Percentiles rank a stretch among this genome's conserved stretches.
Conservation (phyloP, 1,140 invertebrate species). For the Drosophila miranda region DNA sequence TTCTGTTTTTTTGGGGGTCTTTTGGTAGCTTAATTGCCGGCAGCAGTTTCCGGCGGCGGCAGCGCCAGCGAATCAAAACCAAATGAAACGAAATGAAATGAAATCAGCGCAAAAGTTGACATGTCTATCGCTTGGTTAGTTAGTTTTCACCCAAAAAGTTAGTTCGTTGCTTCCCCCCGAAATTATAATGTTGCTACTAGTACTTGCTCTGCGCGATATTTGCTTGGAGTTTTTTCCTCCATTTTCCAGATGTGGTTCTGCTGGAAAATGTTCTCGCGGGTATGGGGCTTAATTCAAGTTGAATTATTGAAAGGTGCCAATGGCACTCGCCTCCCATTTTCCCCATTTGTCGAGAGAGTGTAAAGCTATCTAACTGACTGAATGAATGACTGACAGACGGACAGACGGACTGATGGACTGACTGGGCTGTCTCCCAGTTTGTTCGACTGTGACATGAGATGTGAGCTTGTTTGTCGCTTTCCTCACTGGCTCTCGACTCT, state of each 20-base stretch:
- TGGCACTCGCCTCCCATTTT: constrained; percentile 32
- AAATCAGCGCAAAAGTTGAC: constrained; percentile 71
- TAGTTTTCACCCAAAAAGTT: constrained; percentile 36
- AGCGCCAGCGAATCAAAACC: constrained; percentile 26
- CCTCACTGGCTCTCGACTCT: constrained; percentile 38
- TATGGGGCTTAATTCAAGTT: constrained; percentile 63
- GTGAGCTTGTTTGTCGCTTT: constrained; percentile 74
- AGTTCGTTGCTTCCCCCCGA: constrained; percentile 18
- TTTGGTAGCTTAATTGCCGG: constrained; percentile 73
- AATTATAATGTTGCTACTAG: constrained; percentile 28
- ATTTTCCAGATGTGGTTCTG: not conserved
- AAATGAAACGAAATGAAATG: constrained; percentile 72
- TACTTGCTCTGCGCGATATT: constrained; percentile 8
- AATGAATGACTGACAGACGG: constrained; percentile 6
- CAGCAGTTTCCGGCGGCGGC: constrained; percentile 66
- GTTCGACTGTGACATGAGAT: constrained; percentile 68
- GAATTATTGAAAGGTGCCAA: constrained; percentile 72
- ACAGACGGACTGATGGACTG: no score
- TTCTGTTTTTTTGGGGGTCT: constrained; percentile 38
- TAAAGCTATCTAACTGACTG: constrained; percentile 48
- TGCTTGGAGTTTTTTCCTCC: not conserved
- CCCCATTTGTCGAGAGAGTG: constrained; percentile 22
- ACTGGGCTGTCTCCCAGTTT: constrained; percentile 15
- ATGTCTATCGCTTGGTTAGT: constrained; percentile 48
- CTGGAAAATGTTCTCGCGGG: constrained; percentile 22